Conservation (phyloP, 2,797 vertebrate genomes). For the Gallinago stenura region DNA sequence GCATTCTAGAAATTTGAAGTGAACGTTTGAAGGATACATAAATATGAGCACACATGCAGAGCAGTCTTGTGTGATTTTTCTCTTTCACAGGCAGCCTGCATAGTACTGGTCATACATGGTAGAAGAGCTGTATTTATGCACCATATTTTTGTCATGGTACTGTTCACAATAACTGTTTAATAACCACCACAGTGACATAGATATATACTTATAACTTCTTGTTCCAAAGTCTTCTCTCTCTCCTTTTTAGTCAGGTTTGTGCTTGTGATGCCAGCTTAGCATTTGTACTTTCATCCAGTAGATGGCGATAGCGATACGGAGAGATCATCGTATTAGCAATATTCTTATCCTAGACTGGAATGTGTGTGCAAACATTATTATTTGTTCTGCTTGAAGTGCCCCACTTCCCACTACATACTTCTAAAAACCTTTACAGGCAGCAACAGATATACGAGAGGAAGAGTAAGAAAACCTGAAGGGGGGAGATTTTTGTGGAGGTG, state of each 20-base stretch:
- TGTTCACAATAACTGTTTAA: not conserved
- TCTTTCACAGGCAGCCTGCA: not conserved
- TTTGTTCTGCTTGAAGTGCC: not conserved
- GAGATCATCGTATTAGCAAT: accelerated
- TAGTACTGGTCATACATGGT: accelerated
- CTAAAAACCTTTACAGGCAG: not conserved
- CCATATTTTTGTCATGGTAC: not conserved
- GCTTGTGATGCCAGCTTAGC: not conserved
- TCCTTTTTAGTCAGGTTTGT: not conserved
- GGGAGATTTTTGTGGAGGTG: not conserved
- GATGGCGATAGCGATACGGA: conserved; percentile 29
- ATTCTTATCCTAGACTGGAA: accelerated
- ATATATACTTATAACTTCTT: not conserved
- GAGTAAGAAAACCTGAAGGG: not conserved
- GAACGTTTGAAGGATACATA: not conserved
- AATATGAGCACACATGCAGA: not conserved
- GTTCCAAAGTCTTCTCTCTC: not conserved
- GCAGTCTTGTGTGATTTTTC: not conserved
- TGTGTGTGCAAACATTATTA: accelerated
- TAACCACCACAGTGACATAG: not conserved
- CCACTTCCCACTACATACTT: not conserved
- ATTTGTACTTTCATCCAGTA: not conserved
- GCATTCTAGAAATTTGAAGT: not conserved
- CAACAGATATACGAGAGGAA: not conserved
- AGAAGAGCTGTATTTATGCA: not conserved